Conservation (phyloP, 2,113 vertebrate genomes). For the Burhinus bistriatus region DNA sequence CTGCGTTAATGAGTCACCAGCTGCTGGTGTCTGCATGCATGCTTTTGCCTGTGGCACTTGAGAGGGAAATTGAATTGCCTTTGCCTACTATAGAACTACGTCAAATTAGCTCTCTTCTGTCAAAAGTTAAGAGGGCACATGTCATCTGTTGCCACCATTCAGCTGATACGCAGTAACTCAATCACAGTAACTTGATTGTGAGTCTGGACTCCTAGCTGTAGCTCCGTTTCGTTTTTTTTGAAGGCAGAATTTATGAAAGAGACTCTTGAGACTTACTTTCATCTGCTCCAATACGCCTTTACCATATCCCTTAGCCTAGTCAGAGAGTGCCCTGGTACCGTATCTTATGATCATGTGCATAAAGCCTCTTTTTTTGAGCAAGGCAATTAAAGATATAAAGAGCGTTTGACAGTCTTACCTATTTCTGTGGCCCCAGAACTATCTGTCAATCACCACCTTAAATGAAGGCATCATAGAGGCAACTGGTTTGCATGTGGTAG, state of each 20-base stretch:
- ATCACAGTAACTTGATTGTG: neutral
- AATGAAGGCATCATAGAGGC: constrained; percentile 11
- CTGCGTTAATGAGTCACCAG: neutral
- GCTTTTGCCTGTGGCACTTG: neutral
- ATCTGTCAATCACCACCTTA: neutral
- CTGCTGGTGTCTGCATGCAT: neutral
- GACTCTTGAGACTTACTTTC: neutral
- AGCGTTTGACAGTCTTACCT: neutral
- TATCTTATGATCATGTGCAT: neutral
- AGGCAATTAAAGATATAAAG: neutral
- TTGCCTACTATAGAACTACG: neutral
- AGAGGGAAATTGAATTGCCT: neutral
- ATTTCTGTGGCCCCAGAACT: neutral
- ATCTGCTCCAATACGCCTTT: neutral
- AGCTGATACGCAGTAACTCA: neutral
- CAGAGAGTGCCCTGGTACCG: neutral
- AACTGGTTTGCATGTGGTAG: neutral
- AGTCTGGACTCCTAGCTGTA: neutral
- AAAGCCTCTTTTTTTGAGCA: neutral
- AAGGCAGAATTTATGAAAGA: neutral
- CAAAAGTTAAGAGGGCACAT: neutral
- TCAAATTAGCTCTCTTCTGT: neutral
- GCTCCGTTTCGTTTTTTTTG: neutral
- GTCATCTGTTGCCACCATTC: neutral
- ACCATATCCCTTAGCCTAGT: neutral